Conservation (phyloP, 2,113 vertebrate species). For the Varanus salvator region DNA sequence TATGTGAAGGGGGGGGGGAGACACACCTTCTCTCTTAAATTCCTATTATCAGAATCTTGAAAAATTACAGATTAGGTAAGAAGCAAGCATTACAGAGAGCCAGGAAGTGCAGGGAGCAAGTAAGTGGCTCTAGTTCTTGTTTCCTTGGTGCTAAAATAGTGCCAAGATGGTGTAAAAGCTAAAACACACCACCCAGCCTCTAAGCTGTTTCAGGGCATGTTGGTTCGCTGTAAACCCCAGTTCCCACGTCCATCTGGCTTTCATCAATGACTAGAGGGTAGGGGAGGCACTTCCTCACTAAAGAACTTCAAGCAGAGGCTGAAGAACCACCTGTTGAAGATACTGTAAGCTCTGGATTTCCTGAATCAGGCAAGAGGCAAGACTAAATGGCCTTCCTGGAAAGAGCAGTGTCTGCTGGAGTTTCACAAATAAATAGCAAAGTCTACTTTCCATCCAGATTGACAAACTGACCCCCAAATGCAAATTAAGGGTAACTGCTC, state of each 20-base stretch:
- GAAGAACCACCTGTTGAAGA: too few species aligned
- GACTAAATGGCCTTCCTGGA: background rate
- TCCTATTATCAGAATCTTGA: too few species aligned
- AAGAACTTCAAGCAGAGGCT: too few species aligned
- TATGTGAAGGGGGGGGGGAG: too few species aligned
- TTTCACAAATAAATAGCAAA: background rate
- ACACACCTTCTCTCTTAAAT: too few species aligned
- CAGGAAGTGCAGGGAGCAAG: background rate
- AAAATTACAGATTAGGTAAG: background rate
- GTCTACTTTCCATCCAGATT: background rate
- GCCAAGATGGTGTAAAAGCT: background rate
- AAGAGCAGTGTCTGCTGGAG: background rate
- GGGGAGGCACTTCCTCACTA: too few species aligned
- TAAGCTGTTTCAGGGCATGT: background rate
- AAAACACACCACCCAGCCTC: background rate
- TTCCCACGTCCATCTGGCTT: background rate
- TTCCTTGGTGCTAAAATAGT: too few species aligned
- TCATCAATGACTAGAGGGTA: too few species aligned
- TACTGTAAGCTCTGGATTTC: too few species aligned
- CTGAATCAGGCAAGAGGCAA: too few species aligned
- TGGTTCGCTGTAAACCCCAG: background rate
- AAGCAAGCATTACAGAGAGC: background rate
- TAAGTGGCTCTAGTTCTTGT: background rate
- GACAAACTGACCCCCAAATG: background rate
- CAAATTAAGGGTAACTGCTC: background rate